Base-by-base conservation (phyloP, 2,797 vertebrate species). In the Poecile montanus region DNA sequence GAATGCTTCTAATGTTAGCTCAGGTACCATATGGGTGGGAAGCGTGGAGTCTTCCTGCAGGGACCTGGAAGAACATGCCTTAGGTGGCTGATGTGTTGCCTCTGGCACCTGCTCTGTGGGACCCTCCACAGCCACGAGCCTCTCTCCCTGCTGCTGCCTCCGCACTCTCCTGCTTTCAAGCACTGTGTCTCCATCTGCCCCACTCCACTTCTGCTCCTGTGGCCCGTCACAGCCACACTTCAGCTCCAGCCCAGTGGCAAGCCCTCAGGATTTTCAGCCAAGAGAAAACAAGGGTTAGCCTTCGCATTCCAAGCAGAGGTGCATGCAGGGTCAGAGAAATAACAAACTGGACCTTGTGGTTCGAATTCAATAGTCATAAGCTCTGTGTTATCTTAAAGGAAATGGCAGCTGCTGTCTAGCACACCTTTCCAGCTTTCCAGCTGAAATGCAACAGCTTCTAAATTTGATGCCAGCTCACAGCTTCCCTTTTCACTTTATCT, bases 121-220 rank as follows among this genome's bases (percentile, higher is more conserved):
- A 50, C 58, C 58, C 53, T 61, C 18, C 5, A 2, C 34, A 86
- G 66, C 57, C 36, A 1, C 2, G 38, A 29, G 21, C 11, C 32
- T 50, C 3, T 0, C 62, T 27, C 23, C 8, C 32, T 4, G 2
- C 66, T 1, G 3, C 70, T 51, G 50, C 19, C 19, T 29, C 67
- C 1, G 0, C 1, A 1, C 30, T 47, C 23, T 56, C 45, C 54
- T 30, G 3, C 18, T 29, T 50, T 36, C 30, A 7, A 0, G 0
- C 20, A 2, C 3, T 2, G 0, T 3, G 3, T 13, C 26, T 68
- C 38, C 47, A 8, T 23, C 81, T 68, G 42, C 65, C 60, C 27
- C 25, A 1, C n/a, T 30, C 32, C 25, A 2, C 16, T 58, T 18
- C 63, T 38, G 16, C 51, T 75, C 38, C 78, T n/a, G 1, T 13